Base-by-base conservation (phyloP, 2,113 vertebrate species). In the Camelus bactrianus region DNA sequence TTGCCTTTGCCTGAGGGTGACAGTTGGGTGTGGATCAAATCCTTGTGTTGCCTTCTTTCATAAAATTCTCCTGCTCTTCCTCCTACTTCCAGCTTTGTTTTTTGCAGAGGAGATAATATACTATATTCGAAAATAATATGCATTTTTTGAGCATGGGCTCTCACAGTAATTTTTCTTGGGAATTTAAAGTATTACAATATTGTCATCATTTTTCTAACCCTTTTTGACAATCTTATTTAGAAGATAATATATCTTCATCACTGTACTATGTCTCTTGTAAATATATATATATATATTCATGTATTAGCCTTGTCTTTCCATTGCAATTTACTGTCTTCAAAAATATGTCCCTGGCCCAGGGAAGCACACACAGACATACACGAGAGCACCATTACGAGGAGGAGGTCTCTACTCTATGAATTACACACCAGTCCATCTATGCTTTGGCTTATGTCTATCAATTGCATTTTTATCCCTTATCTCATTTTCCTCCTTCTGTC, bases 161-260 rank as follows among this genome's bases (percentile, higher is more conserved):
- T 67, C 22, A 75, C 8, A 52, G 38, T 20, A 83, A 26, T 77
- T 97, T 85, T 95, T 89, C 38, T 50, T 81, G 60, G 1, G 4
- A 56, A 60, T 54, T 69, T 67, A 83, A 97, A 83, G 88, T 69
- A 32, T 65, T 69, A 60, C 70, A 2, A 1, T 42, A 38, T 35
- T 67, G 28, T 62, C 93, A 38, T 50, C 93, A 38, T 50, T 89
- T 89, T 85, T 67, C n/a, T 52, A 77, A 87, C 1, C 0, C 15
- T 58, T 84, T 89, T 89, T 84, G 30, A 56, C 30, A 92, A 87
- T 24, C 28, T 94, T 70, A 58, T 70, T 70, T 88, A 80, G 77
- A 92, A 70, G 15, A 38, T 1, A 64, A 32, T 9, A 3, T 46
- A 69, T 64, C 32, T 67, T 91, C 72, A 76, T 88, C 42, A 54